Evolutionary conservation across 2,797 vertebrate species (phyloP), one percentile per base, ranked within the genome.

Genomic region (Anisognathus igniventris): DNA sequence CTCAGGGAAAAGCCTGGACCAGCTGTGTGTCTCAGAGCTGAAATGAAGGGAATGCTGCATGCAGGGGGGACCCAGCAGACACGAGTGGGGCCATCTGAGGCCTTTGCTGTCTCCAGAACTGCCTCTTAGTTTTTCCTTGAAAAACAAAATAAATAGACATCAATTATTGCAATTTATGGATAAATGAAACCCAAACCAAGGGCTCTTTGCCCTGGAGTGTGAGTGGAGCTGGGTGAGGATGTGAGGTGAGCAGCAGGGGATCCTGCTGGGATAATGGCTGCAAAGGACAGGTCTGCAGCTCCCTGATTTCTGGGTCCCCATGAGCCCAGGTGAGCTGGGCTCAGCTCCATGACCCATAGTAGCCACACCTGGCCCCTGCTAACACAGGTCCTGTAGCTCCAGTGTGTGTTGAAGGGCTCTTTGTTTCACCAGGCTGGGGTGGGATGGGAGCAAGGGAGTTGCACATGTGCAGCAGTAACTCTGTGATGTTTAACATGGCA

Each of bases 271-370:
- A 24, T 2, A 19, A 14, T 21, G 28, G 68, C 50, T 82, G 66
- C 39, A 15, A 21, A 57, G 72, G n/a, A n/a, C 21, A 44, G 24
- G 12, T 22, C 58, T 44, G 67, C 54, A 78, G 35, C 10, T 65
- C 30, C 24, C 50, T 15, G 7, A 0, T 31, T 71, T 50, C 28
- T 66, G 60, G 12, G 14, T 23, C 7, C 16, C 31, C 12, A 5
- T 0, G 13, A 70, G 30, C 27, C 4, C 53, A 10, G 31, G 9
- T 22, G 42, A 78, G 33, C 40, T 76, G 73, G 61, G 27, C 39
- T 80, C 30, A 71, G 37, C 37, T 44, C 22, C 3, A 1, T 6
- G 50, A 35, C 35, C 28, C 10, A 2, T 0, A 14, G 16, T 2
- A 77, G 31, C 28, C 2, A 0, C 27, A 14, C 4, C 7, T 67